Base-by-base conservation (phyloP, 2,113 vertebrate species). In the Colaptes auratus region DNA sequence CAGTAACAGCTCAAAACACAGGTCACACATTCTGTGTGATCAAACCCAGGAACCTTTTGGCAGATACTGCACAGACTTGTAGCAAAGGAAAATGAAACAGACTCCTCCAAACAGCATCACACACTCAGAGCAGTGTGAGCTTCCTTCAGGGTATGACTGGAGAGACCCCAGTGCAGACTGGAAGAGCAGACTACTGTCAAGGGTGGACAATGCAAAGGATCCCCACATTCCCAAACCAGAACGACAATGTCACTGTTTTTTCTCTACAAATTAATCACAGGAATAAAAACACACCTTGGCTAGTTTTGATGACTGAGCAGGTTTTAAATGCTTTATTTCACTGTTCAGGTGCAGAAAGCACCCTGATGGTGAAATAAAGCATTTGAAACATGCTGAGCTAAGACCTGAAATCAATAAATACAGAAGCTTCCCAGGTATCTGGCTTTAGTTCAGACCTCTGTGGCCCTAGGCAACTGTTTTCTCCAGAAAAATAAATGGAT, bases 151-250 rank as follows among this genome's bases (percentile, higher is more conserved):
- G 12, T 44, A 30, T 1, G 30, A 16, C 56, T 58, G 56, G n/a
- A 33, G 66, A 36, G 56, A 39, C 9, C 14, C 52, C 11, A 12
- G 12, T 8, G 33, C 61, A 28, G 80, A 25, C 18, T 24, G 12
- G 4, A 39, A 46, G 13, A 27, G 35, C 24, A 0, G 5, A 36
- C 21, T 2, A 18, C 52, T 77, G 19, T 24, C 36, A 0, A 50
- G 64, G 27, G 23, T 1, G 17, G 12, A 21, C 21, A 56, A 14
- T 6, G 30, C 55, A 33, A 19, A 84, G 21, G 23, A 19, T 56
- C 36, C 18, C 17, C 72, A 44, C 27, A 7, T 44, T 46, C 36
- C 36, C 48, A 12, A 59, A 60, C 42, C 13, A 82, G 69, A n/a
- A 31, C 8, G 30, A 53, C 12, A 82, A 25, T 28, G 58, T 14